Evolutionary conservation across 1,140 invertebrate genomes (phyloP).

Genomic region (Hormaphis cornu): DNA sequence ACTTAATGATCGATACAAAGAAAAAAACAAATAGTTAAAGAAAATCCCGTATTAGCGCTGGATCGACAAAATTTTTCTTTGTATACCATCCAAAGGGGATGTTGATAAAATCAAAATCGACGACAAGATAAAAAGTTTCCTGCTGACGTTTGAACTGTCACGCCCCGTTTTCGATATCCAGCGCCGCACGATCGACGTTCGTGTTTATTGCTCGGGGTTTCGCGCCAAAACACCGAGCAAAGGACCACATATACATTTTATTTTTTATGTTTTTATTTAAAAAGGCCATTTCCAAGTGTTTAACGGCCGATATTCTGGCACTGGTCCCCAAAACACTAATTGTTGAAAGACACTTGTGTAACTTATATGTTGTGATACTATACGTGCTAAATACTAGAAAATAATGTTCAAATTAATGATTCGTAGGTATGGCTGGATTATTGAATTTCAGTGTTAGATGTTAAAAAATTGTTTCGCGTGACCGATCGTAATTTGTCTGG

Average conservation of each 20-base stretch:
- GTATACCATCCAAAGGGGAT: too few relatives aligned
- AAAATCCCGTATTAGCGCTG: too few relatives aligned
- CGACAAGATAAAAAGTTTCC: neutral
- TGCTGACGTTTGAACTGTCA: neutral
- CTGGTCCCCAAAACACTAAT: conserved; percentile 14
- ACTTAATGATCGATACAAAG: too few relatives aligned
- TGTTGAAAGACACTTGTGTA: conserved; percentile 12
- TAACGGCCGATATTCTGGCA: conserved; percentile 18
- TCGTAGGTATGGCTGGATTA: too few relatives aligned
- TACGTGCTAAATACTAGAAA: too few relatives aligned
- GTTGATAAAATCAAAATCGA: neutral
- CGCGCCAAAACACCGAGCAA: neutral
- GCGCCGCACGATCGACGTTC: neutral
- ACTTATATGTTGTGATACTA: conserved; percentile 1
- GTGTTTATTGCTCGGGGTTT: conserved; percentile 8
- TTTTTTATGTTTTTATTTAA: neutral
- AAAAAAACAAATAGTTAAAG: too few relatives aligned
- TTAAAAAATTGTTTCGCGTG: too few relatives aligned
- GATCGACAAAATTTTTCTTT: too few relatives aligned
- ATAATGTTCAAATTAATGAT: too few relatives aligned
- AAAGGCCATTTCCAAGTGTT: conserved; percentile 3
- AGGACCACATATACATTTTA: neutral
- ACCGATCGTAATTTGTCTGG: too few relatives aligned
- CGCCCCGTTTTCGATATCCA: neutral
- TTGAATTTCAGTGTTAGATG: too few relatives aligned